Conservation (phyloP, 2,113 vertebrate genomes). For the Strix aluco region DNA sequence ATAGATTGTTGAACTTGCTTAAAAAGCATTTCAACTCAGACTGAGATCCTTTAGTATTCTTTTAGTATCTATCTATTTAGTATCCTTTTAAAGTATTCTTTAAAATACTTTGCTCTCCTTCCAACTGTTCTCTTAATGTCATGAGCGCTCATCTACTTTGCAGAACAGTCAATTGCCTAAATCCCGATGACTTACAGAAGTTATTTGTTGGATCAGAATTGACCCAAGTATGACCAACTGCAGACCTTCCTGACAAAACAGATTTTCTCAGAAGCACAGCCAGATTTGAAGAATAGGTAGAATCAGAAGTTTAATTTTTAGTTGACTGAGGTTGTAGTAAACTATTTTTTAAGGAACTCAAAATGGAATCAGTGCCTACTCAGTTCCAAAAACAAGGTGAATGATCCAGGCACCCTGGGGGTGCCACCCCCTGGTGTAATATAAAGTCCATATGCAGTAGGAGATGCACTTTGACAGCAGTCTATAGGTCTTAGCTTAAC, state of each 20-base stretch:
- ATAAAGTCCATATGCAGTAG: neutral
- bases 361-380: neutral
- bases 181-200: neutral
- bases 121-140: neutral
- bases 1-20: neutral
- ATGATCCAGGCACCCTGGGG: neutral
- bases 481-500: neutral
- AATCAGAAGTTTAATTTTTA: neutral
- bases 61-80: too few species aligned
- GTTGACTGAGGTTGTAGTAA: neutral
- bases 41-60: neutral
- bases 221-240: neutral
- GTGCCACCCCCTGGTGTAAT: neutral
- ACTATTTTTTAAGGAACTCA: neutral
- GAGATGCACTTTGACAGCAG: neutral
- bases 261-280: neutral
- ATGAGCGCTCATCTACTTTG: neutral
- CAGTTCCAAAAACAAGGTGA: neutral
- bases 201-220: neutral
- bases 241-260: neutral
- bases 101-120: neutral
- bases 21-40: neutral
- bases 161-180: neutral
- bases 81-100: neutral
- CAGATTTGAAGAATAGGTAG: neutral